These are phyloP conservation scores for Caranx melampygus DNA, from an alignment of 2,113 vertebrate species.

Conservation along the genomic window DNA sequence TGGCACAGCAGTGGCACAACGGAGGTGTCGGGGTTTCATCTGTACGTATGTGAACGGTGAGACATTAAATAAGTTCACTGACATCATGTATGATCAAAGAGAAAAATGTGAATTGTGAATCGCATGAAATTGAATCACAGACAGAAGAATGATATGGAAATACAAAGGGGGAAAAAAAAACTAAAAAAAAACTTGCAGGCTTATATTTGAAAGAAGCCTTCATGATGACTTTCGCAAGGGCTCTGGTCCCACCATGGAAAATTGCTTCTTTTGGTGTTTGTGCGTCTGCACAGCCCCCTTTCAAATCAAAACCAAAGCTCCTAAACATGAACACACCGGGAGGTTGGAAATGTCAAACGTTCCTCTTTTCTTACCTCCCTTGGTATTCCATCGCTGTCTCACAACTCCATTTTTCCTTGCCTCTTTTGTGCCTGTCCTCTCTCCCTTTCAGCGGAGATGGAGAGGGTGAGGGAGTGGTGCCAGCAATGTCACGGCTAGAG, in stretches of 20 bases:
- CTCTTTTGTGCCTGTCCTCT: conserved; percentile 63
- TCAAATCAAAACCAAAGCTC: conserved; percentile 73
- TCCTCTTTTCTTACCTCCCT: conserved; percentile 55
- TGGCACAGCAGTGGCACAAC: not conserved
- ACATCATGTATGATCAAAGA: conserved; percentile 13
- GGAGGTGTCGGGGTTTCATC: conserved; percentile 15
- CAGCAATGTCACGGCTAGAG: conserved; percentile 77
- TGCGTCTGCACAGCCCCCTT: conserved; percentile 33
- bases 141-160: conserved; percentile 5
- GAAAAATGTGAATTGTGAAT: conserved; percentile 7
- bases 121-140: not conserved
- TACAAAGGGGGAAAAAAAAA: conserved; percentile 12
- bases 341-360: conserved; percentile 68
- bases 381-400: conserved; percentile 67
- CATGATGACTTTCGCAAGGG: conserved; percentile 48
- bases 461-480: conserved; percentile 68
- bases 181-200: conserved; percentile 20
- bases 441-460: conserved; percentile 54
- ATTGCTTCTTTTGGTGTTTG: conserved; percentile 68
- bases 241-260: conserved; percentile 34
- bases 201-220: conserved; percentile 49
- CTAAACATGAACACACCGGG: conserved; percentile 57
- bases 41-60: conserved; percentile 7
- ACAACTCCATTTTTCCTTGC: conserved; percentile 60
- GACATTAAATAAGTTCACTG: not conserved